Evolutionary conservation across 2,888 invertebrate species (phyloP).

Genomic region (Pristionchus fissidentatus): DNA sequence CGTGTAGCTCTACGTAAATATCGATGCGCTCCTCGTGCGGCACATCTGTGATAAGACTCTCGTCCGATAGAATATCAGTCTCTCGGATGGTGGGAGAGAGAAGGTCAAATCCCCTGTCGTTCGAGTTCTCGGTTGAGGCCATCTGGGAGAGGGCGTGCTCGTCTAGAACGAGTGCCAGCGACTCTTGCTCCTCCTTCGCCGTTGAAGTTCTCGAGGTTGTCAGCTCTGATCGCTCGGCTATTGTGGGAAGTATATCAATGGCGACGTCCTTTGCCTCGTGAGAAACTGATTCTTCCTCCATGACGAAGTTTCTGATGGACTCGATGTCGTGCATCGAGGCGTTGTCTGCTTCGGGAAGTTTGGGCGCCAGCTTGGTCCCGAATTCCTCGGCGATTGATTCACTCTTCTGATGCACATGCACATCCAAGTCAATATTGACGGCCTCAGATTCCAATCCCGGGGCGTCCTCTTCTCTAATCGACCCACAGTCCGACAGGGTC

Average conservation of each 20-base stretch:
- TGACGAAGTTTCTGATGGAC: slow-evolving; percentile 40
- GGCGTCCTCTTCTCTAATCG: slow-evolving; percentile 46
- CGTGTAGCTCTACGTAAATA: slow-evolving; percentile 48
- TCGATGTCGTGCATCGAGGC: slow-evolving; percentile 47
- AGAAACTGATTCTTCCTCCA: slow-evolving; percentile 2
- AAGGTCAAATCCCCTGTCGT: slow-evolving; percentile 36
- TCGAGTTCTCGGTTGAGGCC: slow-evolving; percentile 54
- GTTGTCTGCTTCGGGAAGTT: slow-evolving; percentile 7
- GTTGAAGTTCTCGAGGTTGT: background rate
- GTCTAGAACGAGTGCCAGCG: slow-evolving; percentile 60
- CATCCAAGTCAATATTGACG: slow-evolving; percentile 58
- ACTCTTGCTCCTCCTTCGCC: slow-evolving; percentile 50
- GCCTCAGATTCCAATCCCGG: slow-evolving; percentile 33
- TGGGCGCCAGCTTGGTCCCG: background rate
- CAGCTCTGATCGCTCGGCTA: slow-evolving; percentile 34
- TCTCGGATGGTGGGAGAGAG: slow-evolving; percentile 58
- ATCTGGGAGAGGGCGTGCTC: slow-evolving; percentile 63
- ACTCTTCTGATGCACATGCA: slow-evolving; percentile 54
- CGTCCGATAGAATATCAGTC: slow-evolving; percentile 68
- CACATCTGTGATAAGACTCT: slow-evolving; percentile 53
- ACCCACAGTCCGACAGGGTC: slow-evolving; percentile 39
- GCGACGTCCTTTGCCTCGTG: background rate
- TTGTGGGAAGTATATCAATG: slow-evolving; percentile 29
- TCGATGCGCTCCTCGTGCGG: slow-evolving; percentile 48
- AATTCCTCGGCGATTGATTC: slow-evolving; percentile 45